phyloP scores from a whole-genome alignment of 2,797 vertebrate species.

The Pseudochaenichthys georgianus region DNA sequence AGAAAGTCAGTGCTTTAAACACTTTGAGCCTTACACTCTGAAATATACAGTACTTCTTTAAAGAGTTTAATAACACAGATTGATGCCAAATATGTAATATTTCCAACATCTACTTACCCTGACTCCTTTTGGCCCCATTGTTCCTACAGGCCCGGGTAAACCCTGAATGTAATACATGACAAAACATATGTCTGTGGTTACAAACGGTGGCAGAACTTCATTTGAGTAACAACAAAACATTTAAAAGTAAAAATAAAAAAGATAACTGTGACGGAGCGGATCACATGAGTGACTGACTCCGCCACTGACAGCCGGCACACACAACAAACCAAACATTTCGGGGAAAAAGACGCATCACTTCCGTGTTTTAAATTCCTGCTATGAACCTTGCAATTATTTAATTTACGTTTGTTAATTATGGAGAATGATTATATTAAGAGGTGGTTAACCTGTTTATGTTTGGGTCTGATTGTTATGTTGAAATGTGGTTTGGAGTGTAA shows the following conservation, averaged over 20 bases:
- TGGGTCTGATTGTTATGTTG: too few species aligned
- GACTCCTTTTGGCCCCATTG: conserved; percentile 91
- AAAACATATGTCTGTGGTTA: conserved; percentile 60
- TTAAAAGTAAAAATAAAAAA: not conserved
- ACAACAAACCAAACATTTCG: too few species aligned
- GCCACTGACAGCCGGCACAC: too few species aligned
- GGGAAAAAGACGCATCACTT: too few species aligned
- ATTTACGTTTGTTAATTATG: too few species aligned
- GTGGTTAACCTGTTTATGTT: too few species aligned
- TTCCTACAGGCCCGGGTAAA: conserved; percentile 93
- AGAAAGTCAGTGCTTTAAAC: conserved; percentile 5
- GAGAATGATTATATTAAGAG: too few species aligned
- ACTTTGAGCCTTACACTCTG: not conserved
- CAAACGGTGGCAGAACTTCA: not conserved
- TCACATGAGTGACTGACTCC: too few species aligned
- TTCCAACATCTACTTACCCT: conserved; percentile 86
- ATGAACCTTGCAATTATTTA: too few species aligned
- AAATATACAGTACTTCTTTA: not conserved
- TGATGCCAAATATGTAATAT: not conserved
- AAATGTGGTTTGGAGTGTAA: too few species aligned
- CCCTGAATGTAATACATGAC: conserved; percentile 87
- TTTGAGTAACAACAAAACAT: not conserved
- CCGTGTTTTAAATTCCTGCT: too few species aligned
- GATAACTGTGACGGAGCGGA: too few species aligned
- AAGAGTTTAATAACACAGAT: conserved; percentile 8